A percentile compares a stretch with the other conserved stretches of the same genome.
Evolutionary conservation across 2,113 vertebrate genomes (phyloP).

Genomic region (Amazona vittata): DNA sequence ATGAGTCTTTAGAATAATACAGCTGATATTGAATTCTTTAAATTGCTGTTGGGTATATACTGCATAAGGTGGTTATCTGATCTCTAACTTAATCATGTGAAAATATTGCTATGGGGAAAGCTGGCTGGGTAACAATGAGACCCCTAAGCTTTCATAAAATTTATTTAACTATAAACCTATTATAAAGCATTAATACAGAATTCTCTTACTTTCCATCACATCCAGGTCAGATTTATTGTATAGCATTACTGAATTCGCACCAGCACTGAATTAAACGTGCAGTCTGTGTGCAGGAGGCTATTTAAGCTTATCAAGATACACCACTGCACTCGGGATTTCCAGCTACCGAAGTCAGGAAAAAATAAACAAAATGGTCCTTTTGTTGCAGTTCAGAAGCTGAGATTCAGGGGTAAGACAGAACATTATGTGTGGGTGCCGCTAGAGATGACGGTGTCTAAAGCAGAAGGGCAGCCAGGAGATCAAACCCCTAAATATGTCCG

Average conservation of each 20-base stretch:
- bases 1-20: conserved; percentile 70
- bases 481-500: neutral
- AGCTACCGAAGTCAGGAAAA: conserved; percentile 18
- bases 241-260: conserved; percentile 28
- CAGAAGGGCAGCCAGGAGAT: neutral
- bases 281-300: neutral
- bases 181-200: conserved; percentile 69
- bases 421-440: neutral
- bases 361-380: neutral
- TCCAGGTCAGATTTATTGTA: conserved; percentile 67
- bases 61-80: conserved; percentile 70
- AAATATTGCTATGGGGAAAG: conserved; percentile 70
- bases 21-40: conserved; percentile 71
- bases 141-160: conserved; percentile 66
- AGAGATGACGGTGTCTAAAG: neutral
- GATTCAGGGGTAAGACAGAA: neutral
- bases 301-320: conserved; percentile 40
- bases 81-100: conserved; percentile 71
- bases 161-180: conserved; percentile 74
- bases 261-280: conserved; percentile 10
- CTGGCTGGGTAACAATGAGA: conserved; percentile 67
- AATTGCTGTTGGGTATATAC: conserved; percentile 71
- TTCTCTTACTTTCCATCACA: conserved; percentile 61
- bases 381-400: conserved; percentile 2
- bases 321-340: neutral